Percentiles rank a stretch among this genome's conserved stretches.
Conservation (phyloP, 2,888 invertebrate genomes). For the Yponomeuta cagnagella region DNA sequence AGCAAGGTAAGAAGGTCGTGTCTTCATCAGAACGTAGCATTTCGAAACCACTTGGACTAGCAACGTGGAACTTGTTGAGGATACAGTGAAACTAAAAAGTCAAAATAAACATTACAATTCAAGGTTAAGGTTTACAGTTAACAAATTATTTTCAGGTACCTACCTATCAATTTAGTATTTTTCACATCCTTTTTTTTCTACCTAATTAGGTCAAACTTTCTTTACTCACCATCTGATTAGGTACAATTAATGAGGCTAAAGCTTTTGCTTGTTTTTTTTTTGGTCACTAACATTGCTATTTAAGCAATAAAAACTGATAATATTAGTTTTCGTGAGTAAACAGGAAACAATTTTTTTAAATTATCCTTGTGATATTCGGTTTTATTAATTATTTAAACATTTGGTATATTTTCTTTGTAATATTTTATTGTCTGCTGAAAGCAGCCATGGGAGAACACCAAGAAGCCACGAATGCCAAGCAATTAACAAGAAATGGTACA, state of each 20-base stretch:
- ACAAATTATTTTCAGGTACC: not conserved
- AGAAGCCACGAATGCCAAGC: not conserved
- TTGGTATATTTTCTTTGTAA: no score
- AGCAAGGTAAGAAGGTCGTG: slow-evolving; percentile 75
- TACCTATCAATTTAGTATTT: not conserved
- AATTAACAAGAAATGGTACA: not conserved
- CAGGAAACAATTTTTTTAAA: not conserved
- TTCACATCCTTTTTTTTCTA: not conserved
- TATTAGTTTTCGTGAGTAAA: not conserved
- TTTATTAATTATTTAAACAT: not conserved
- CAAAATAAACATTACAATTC: slow-evolving; percentile 6
- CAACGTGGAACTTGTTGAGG: not conserved
- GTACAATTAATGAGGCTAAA: not conserved
- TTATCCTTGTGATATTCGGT: not conserved
- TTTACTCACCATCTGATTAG: no score
- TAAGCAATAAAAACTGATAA: not conserved
- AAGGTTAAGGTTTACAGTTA: not conserved
- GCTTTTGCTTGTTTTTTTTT: slow-evolving; percentile 5
- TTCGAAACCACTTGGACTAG: slow-evolving; percentile 25
- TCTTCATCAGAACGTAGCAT: slow-evolving; percentile 71
- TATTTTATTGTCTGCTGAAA: not conserved
- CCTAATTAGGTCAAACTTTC: no score
- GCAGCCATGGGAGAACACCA: not conserved
- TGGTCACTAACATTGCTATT: slow-evolving; percentile 6
- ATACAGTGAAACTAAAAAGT: slow-evolving; percentile 1